Conservation (phyloP, 2,888 invertebrate genomes). For the Lepas anatifera region DNA sequence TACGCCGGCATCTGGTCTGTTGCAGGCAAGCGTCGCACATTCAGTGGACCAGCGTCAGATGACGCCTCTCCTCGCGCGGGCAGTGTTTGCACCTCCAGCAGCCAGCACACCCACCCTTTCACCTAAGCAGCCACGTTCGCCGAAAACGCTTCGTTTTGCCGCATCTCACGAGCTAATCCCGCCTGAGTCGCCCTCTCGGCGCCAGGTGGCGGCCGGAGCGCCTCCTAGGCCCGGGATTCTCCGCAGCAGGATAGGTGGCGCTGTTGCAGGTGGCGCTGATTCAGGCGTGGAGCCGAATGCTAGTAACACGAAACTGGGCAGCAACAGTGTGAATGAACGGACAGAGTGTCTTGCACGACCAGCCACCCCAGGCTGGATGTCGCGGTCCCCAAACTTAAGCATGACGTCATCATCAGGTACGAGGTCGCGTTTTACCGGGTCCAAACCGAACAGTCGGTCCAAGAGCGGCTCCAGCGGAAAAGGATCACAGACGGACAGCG, state of each 20-base stretch:
- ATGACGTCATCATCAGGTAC: not conserved
- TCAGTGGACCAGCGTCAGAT: not conserved
- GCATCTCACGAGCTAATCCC: not conserved
- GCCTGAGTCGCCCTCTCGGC: not conserved
- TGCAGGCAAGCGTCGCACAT: not conserved
- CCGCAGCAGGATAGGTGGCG: not conserved
- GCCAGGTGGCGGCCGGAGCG: slow-evolving; percentile 1
- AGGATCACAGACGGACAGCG: not conserved
- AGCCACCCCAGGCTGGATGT: not conserved
- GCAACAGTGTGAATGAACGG: not conserved
- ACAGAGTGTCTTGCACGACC: not conserved
- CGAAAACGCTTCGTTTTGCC: slow-evolving; percentile 5
- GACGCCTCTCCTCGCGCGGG: not conserved
- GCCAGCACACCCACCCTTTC: slow-evolving; percentile 1
- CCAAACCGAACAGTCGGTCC: too few relatives aligned
- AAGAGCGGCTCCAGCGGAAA: too few relatives aligned
- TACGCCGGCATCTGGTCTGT: not conserved
- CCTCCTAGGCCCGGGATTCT: slow-evolving; percentile 1
- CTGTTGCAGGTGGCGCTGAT: too few relatives aligned
- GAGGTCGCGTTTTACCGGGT: too few relatives aligned
- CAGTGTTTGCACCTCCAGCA: not conserved
- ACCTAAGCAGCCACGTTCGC: not conserved
- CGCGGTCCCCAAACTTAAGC: not conserved
- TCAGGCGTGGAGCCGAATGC: too few relatives aligned
- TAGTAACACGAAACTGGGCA: too few relatives aligned